Percentiles rank a stretch among this genome's conserved stretches.
Conservation (phyloP, 30 jellyfish, hydroid and myxozoan species). For the Catostylus mosaicus region DNA sequence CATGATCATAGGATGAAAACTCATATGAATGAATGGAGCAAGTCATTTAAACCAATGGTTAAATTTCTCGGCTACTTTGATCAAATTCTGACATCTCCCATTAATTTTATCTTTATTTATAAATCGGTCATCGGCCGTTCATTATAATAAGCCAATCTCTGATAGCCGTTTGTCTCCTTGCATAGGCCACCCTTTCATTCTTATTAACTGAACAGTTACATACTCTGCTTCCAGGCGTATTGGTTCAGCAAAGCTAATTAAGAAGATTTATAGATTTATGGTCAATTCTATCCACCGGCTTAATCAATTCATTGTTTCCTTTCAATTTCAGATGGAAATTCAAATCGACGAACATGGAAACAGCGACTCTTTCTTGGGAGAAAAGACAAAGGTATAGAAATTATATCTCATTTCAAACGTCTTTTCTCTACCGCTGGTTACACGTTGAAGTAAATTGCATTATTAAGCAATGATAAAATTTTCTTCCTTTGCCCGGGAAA, state of each 20-base stretch:
- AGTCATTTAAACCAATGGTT: neutral
- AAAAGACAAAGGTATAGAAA: slow-evolving; percentile 65
- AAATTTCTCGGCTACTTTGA: neutral
- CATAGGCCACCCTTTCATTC: slow-evolving; percentile 9
- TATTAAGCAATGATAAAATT: neutral
- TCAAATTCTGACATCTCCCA: slow-evolving; percentile 3
- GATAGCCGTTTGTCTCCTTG: slow-evolving; percentile 7
- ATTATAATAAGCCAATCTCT: neutral
- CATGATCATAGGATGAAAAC: too few relatives aligned
- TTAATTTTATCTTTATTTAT: neutral
- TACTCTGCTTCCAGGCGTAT: slow-evolving; percentile 14
- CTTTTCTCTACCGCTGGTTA: neutral
- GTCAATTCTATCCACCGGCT: neutral
- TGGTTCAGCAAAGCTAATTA: slow-evolving; percentile 10
- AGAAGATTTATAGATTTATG: slow-evolving; percentile 16
- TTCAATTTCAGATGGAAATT: slow-evolving; percentile 46
- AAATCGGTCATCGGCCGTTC: slow-evolving; percentile 1
- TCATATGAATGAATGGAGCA: neutral
- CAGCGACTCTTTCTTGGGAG: slow-evolving; percentile 66
- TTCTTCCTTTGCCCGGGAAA: neutral
- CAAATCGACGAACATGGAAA: slow-evolving; percentile 90
- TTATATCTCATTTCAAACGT: neutral
- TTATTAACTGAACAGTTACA: slow-evolving; percentile 1
- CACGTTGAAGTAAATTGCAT: neutral
- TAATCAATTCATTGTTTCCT: slow-evolving; percentile 5